These are phyloP conservation scores for Chironomus tepperi DNA, from an alignment of 1,140 invertebrate species.

Conservation along the genomic window DNA sequence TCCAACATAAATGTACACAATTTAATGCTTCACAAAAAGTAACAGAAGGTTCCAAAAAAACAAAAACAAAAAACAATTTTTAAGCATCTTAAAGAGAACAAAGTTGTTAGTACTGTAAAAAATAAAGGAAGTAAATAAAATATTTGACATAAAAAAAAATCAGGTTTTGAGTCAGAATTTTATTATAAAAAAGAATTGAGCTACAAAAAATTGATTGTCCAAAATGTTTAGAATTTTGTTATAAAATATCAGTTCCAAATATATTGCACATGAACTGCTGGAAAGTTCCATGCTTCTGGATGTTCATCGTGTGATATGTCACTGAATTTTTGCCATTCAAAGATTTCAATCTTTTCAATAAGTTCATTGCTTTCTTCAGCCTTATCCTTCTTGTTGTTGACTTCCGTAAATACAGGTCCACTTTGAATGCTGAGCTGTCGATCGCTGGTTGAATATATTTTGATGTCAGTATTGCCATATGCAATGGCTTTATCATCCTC, in stretches of 20 bases:
- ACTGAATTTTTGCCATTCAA: slow-evolving; percentile 59
- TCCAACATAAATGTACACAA: no score
- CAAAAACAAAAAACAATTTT: no score
- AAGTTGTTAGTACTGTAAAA: no score
- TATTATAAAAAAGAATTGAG: slow-evolving; percentile 3
- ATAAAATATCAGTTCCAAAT: slow-evolving; percentile 40
- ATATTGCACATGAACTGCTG: slow-evolving; percentile 46
- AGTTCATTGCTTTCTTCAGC: slow-evolving; percentile 36
- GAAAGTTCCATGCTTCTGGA: slow-evolving; percentile 66
- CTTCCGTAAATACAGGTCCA: background rate
- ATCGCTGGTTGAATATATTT: slow-evolving; percentile 38
- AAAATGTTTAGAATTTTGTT: background rate
- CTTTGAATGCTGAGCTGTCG: slow-evolving; percentile 28
- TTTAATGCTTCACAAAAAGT: no score
- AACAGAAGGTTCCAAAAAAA: no score
- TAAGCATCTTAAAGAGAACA: no score
- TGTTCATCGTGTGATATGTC: slow-evolving; percentile 61
- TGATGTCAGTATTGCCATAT: slow-evolving; percentile 39
- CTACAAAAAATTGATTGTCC: slow-evolving; percentile 16
- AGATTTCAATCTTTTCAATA: slow-evolving; percentile 41
- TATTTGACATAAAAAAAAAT: background rate
- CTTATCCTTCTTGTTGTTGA: slow-evolving; percentile 26
- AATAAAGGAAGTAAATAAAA: background rate
- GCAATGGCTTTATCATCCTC: slow-evolving; percentile 34
- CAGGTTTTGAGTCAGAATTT: background rate